These are phyloP conservation scores for Centropus unirufus DNA, from an alignment of 2,113 vertebrate genomes.

Conservation along the genomic window DNA sequence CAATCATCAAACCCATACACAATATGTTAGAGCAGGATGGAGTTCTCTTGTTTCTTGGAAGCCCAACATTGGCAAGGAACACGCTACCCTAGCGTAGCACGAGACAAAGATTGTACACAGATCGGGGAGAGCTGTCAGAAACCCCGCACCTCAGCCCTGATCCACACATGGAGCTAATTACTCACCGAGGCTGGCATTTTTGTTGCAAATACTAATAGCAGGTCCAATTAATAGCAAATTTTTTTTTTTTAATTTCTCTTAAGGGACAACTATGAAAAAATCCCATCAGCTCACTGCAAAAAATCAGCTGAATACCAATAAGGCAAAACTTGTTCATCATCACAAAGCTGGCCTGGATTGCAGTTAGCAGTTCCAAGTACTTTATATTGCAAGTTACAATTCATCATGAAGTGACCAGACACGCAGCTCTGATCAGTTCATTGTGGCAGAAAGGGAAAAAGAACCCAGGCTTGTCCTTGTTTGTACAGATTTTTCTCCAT, in stretches of 20 bases:
- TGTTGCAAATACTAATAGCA: neutral
- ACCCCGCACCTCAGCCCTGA: neutral
- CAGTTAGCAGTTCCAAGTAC: slow-evolving; percentile 30
- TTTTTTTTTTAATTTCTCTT: neutral
- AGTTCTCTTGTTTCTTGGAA: slow-evolving; percentile 39
- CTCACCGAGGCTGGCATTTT: neutral
- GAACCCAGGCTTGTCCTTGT: neutral
- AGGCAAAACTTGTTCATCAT: slow-evolving; percentile 34
- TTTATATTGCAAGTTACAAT: slow-evolving; percentile 40
- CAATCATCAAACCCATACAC: slow-evolving; percentile 36
- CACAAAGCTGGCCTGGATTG: slow-evolving; percentile 49
- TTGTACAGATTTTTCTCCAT: slow-evolving; percentile 47
- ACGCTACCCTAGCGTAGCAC: neutral
- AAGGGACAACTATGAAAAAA: slow-evolving; percentile 16
- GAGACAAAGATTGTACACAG: neutral
- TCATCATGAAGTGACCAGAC: slow-evolving; percentile 34
- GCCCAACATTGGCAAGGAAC: neutral
- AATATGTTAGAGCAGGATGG: slow-evolving; percentile 32
- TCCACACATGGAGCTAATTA: neutral
- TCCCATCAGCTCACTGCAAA: neutral
- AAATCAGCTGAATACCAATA: slow-evolving; percentile 40
- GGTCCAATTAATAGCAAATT: neutral
- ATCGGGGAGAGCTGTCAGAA: neutral
- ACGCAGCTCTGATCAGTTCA: slow-evolving; percentile 16
- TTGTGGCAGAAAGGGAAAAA: slow-evolving; percentile 2